Conservation (phyloP, 2,797 vertebrate species). For the Lagorchestes hirsutus region DNA sequence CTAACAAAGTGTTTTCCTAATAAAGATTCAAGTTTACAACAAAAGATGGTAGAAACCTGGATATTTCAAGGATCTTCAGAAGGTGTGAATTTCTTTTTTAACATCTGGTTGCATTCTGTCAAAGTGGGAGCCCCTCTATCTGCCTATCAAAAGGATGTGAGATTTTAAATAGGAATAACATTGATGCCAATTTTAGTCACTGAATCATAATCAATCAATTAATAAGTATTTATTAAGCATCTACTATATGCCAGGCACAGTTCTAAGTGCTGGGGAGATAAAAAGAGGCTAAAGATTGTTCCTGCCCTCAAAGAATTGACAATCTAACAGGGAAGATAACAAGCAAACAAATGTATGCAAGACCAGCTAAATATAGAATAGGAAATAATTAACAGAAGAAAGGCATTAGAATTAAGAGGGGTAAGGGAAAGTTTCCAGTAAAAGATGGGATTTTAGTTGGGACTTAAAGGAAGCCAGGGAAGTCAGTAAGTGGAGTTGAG, state of each 20-base stretch:
- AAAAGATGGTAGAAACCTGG: not conserved
- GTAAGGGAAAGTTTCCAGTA: not conserved
- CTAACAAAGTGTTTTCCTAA: not conserved
- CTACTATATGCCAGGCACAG: not conserved
- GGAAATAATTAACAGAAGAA: not conserved
- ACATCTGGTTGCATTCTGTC: not conserved
- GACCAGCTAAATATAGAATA: not conserved
- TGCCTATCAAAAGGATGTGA: not conserved
- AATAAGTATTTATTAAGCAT: not conserved
- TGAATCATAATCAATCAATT: not conserved
- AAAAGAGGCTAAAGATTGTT: not conserved
- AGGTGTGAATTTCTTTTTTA: not conserved
- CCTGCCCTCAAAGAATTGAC: not conserved
- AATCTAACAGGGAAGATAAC: not conserved
- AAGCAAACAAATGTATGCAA: not conserved
- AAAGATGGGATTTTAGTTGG: not conserved
- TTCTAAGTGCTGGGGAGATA: not conserved
- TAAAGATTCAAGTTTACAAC: not conserved
- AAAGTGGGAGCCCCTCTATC: not conserved
- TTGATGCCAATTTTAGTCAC: not conserved
- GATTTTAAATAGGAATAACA: conserved; percentile 16
- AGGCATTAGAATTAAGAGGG: too few relatives aligned
- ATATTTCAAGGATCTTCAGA: not conserved
- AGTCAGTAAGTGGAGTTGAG: not conserved
- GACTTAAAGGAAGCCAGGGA: not conserved